Evolutionary conservation across 2,797 vertebrate species (phyloP), one percentile per base, ranked within the genome.

Genomic region (Macropus fuliginosus): DNA sequence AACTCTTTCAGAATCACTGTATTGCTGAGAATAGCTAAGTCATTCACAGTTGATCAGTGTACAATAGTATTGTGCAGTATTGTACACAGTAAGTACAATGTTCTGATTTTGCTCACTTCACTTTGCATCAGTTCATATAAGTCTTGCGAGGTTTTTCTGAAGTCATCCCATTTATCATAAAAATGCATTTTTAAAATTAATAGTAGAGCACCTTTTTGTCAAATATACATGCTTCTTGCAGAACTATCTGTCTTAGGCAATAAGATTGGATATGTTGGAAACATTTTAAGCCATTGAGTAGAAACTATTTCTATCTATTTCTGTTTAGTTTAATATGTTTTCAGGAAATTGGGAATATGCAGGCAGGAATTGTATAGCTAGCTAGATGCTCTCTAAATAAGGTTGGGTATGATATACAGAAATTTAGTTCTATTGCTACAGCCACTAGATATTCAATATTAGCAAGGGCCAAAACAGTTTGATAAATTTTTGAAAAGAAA

Each of bases 191-290:
- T 34, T 11, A 34, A 34, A 62, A 31, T n/a, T 66, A n/a, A 66
- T 16, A 95, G 94, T 96, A 40, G 55, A 94, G 50, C 62, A 93
- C 62, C 91, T 59, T 95, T 97, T 94, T 92, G 24, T 62, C 93
- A 96, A 95, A 93, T n/a, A 93, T 94, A 90, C 5, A 89, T 81
- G 91, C 91, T 95, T 95, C 54, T 97, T 50, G 95, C 91, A 95
- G 46, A 55, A 0, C 87, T 46, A 10, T 97, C 94, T 55, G 92
- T 2, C 46, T 55, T 93, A 92, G 93, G 5, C 90, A 95, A 52
- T 97, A 94, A 94, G 93, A 91, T 96, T 90, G 95, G 95, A 93
- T 95, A 97, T 97, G 94, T 24, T 34, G 21, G 29, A 55, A 97
- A 97, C 54, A 12, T 31, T 66, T 97, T 94, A 96, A 94, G 54